phyloP scores from a whole-genome alignment of 2,797 vertebrate genomes.

The Hydrolagus colliei region DNA sequence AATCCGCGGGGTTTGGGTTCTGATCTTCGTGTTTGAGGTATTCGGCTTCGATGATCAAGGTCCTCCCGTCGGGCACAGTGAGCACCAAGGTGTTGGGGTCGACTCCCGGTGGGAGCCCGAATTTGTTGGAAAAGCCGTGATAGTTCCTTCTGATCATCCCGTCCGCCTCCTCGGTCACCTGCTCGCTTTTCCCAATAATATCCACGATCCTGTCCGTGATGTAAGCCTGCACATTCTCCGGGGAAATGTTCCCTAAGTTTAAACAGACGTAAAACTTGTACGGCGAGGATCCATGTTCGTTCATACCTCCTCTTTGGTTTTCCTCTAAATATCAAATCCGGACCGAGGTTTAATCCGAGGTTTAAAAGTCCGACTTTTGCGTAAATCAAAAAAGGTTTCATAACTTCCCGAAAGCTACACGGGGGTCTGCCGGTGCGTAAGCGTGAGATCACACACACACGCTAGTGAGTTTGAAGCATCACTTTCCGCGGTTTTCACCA shows the following conservation, averaged over 20 bases:
- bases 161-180: neutral
- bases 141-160: conserved; percentile 26
- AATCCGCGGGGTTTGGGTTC: too few species aligned
- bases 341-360: neutral
- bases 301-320: conserved; percentile 9
- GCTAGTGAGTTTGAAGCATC: neutral
- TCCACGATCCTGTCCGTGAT: neutral
- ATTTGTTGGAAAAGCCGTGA: neutral
- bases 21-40: neutral
- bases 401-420: neutral
- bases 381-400: neutral
- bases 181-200: neutral
- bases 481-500: neutral
- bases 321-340: neutral
- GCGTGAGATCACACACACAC: conserved; percentile 20
- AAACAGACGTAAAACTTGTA: neutral
- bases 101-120: neutral
- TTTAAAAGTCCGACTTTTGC: too few species aligned
- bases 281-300: neutral
- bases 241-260: neutral
- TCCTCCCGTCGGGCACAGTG: neutral
- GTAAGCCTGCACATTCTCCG: neutral
- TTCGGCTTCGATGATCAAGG: neutral
- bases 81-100: conserved; percentile 11
- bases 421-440: neutral